These are phyloP conservation scores for Calliphora vomitoria DNA, from an alignment of 2,888 invertebrate genomes.

Conservation along the genomic window DNA sequence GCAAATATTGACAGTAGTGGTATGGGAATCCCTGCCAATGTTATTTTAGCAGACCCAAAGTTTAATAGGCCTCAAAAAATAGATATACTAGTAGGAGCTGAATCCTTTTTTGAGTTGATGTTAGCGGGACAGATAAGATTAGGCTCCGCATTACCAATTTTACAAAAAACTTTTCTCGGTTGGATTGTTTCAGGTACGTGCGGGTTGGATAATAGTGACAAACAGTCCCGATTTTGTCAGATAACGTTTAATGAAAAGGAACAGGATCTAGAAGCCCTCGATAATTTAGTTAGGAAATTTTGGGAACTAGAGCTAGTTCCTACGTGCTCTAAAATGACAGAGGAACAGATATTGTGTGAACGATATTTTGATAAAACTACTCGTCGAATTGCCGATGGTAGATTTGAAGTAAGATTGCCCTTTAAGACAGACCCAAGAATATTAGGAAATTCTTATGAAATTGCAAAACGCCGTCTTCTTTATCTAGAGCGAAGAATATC, in stretches of 20 bases:
- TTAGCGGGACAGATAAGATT: neutral
- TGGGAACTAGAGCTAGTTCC: constrained; percentile 51
- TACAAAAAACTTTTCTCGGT: constrained; percentile 31
- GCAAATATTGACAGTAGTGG: no score
- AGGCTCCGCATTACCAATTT: constrained; percentile 32
- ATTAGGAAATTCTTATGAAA: constrained; percentile 17
- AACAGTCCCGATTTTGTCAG: neutral
- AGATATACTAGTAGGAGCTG: no score
- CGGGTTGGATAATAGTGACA: neutral
- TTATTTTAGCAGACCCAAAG: no score
- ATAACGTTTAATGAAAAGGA: neutral
- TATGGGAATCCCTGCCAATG: no score
- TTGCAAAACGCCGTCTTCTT: no score
- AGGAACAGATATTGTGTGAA: constrained; percentile 28
- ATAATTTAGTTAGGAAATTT: constrained; percentile 8
- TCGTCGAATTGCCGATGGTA: neutral
- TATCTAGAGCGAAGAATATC: no score
- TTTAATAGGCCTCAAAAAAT: no score
- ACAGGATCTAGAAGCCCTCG: no score
- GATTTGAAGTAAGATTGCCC: constrained; percentile 32
- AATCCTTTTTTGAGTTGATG: no score
- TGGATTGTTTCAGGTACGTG: constrained; percentile 45
- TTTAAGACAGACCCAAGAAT: constrained; percentile 16
- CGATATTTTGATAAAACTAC: constrained; percentile 5
- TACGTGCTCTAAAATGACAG: neutral